phyloP scores from a whole-genome alignment of 2,113 vertebrate genomes.

The Percina caprodes region DNA sequence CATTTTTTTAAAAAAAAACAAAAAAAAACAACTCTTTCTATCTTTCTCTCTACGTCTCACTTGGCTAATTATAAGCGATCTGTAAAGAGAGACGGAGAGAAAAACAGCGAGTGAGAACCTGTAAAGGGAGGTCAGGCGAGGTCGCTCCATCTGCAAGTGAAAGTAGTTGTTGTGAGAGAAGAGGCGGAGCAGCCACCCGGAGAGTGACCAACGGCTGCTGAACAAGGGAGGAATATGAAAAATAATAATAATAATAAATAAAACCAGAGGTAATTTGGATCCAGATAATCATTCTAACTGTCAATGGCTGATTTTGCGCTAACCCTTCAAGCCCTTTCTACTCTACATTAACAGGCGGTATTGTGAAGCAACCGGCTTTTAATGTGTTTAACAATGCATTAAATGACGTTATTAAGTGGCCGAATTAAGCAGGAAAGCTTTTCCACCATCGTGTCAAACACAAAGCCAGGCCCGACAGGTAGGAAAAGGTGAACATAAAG shows the following conservation, averaged over 20 bases:
- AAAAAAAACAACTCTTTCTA: slow-evolving; percentile 9
- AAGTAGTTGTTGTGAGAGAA: slow-evolving; percentile 31
- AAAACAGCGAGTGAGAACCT: slow-evolving; percentile 46
- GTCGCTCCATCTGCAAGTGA: slow-evolving; percentile 51
- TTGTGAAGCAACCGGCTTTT: slow-evolving; percentile 69
- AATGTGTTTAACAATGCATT: slow-evolving; percentile 81
- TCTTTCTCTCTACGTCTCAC: slow-evolving; percentile 35
- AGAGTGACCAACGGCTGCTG: slow-evolving; percentile 17
- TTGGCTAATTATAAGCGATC: slow-evolving; percentile 73
- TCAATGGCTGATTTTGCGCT: slow-evolving; percentile 72
- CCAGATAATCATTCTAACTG: slow-evolving; percentile 75
- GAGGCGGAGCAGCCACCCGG: neutral
- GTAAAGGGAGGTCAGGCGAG: slow-evolving; percentile 50
- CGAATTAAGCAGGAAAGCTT: slow-evolving; percentile 65
- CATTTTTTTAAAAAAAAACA: slow-evolving; percentile 58
- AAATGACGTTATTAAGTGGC: slow-evolving; percentile 77
- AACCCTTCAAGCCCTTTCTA: slow-evolving; percentile 71
- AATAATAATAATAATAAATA: neutral
- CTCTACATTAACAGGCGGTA: slow-evolving; percentile 72
- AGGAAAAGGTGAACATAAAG: slow-evolving; percentile 7
- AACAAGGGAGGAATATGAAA: slow-evolving; percentile 10
- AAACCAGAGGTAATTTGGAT: slow-evolving; percentile 52
- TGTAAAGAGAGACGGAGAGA: slow-evolving; percentile 49
- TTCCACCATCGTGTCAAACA: slow-evolving; percentile 39
- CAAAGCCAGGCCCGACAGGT: slow-evolving; percentile 19